Evolutionary conservation across 2,888 invertebrate genomes (phyloP), one percentile per base, ranked within the genome.

Genomic region (Drosophila acutilabella): DNA sequence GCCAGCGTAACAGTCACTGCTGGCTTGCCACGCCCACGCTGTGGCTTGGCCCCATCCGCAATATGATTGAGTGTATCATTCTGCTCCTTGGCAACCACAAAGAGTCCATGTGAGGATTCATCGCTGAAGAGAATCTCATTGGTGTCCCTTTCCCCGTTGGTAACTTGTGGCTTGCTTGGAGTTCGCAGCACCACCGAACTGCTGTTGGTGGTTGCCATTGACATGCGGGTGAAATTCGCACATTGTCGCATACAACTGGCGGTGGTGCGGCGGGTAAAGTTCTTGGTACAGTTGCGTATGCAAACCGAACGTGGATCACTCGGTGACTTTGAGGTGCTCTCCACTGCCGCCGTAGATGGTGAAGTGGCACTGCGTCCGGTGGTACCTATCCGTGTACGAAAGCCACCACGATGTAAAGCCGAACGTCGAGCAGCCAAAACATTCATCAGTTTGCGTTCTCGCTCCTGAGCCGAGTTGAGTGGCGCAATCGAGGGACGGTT

Each of bases 401-500:
- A 92, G 45, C 94, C 92, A 30, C 94, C 94, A 13, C 93, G 93
- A 54, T 95, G 93, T 52, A 95, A 91, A 59, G 95, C 95, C 42
- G 94, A 93, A 53, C 95, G 93, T 30, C 95, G 92, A 0, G 95
- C 94, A 0, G 94, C 94, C 71, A 95, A 92, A 50, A 95, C 90
- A 8, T 94, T 93, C 90, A 94, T 93, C 60, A 95, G 91, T 74
- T 94, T 94, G 45, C 94, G 93, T 77, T 95, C 94, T 36, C 95
- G 89, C 62, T 91, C 90, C 59, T 90, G 92, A 5, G 94, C 93
- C 26, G 90, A 75, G 54, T 82, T 89, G 14, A 48, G 74, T 4
- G 89, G 80, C 14, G 89, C 82, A 16, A 83, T 59, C 44, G 88
- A 81, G 11, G 90, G 81, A 11, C 80, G 58, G 23, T 67, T 85